Conservation (phyloP, 2,888 invertebrate genomes). For the Endotricha flammealis region DNA sequence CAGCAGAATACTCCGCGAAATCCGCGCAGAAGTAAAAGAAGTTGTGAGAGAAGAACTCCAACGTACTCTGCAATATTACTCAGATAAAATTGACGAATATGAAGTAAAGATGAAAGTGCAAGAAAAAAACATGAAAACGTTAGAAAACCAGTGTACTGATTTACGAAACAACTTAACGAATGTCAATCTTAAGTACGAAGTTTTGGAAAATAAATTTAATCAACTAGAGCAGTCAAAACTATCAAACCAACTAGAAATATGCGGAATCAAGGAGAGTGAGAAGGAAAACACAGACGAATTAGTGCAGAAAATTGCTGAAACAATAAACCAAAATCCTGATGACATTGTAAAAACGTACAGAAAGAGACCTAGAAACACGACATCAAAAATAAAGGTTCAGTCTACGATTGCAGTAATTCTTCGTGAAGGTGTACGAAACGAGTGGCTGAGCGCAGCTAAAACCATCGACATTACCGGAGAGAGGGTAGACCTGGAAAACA, state of each 20-base stretch:
- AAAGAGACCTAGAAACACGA: background rate
- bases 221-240: slow-evolving; percentile 11
- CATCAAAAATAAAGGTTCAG: background rate
- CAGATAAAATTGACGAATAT: slow-evolving; percentile 15
- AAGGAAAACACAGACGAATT: slow-evolving; percentile 1
- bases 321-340: slow-evolving; percentile 4
- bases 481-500: background rate
- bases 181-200: slow-evolving; percentile 9
- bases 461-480: background rate
- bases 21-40: slow-evolving; percentile 12
- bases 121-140: slow-evolving; percentile 6
- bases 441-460: slow-evolving; percentile 10
- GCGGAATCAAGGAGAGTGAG: slow-evolving; percentile 7
- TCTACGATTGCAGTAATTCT: background rate
- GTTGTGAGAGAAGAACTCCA: slow-evolving; percentile 13
- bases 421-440: background rate
- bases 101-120: slow-evolving; percentile 10
- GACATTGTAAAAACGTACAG: slow-evolving; percentile 4
- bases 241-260: slow-evolving; percentile 10
- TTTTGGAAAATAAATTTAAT: slow-evolving; percentile 9
- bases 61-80: slow-evolving; percentile 15
- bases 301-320: background rate
- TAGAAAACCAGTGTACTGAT: slow-evolving; percentile 10
- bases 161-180: slow-evolving; percentile 9
- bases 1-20: slow-evolving; percentile 7